A percentile compares a stretch with the other conserved stretches of the same genome.
phyloP scores from a whole-genome alignment of 1,140 invertebrate genomes.

The Aleiodes sp. region DNA sequence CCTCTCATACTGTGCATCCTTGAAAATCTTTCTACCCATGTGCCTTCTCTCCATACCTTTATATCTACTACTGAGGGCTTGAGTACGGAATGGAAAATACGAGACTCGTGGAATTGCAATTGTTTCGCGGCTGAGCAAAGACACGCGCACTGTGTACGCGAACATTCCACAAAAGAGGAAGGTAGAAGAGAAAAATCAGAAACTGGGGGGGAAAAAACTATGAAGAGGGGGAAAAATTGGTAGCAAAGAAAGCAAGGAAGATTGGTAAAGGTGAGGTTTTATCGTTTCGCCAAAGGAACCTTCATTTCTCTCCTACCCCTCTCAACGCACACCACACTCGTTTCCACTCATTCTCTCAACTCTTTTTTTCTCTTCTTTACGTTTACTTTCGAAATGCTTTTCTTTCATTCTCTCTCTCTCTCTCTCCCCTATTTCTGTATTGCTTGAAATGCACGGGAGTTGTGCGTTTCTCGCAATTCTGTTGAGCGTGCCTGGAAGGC shows the following conservation, averaged over 20 bases:
- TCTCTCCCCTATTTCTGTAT: background rate
- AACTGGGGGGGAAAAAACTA: background rate
- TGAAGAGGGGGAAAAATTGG: background rate
- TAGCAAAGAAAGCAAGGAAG: background rate
- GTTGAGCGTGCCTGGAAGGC: background rate
- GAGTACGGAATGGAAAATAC: conserved; percentile 10
- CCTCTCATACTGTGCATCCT: background rate
- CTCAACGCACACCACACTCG: background rate
- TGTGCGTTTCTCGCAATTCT: background rate
- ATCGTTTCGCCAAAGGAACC: background rate
- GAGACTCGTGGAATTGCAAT: conserved; percentile 20
- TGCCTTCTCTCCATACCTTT: background rate
- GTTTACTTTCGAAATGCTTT: background rate
- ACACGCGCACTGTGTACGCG: conserved; percentile 5
- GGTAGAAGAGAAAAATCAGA: conserved; percentile 6
- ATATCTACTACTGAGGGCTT: background rate
- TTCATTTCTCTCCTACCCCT: conserved; percentile 5
- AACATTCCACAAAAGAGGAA: conserved; percentile 13
- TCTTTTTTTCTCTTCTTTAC: background rate
- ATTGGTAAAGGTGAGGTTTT: background rate
- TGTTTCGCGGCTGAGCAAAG: background rate
- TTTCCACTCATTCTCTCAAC: background rate
- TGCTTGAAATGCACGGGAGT: background rate
- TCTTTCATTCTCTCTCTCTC: background rate
- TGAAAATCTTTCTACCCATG: background rate